Conservation (phyloP, 2,797 vertebrate genomes). For the Anisognathus igniventris region DNA sequence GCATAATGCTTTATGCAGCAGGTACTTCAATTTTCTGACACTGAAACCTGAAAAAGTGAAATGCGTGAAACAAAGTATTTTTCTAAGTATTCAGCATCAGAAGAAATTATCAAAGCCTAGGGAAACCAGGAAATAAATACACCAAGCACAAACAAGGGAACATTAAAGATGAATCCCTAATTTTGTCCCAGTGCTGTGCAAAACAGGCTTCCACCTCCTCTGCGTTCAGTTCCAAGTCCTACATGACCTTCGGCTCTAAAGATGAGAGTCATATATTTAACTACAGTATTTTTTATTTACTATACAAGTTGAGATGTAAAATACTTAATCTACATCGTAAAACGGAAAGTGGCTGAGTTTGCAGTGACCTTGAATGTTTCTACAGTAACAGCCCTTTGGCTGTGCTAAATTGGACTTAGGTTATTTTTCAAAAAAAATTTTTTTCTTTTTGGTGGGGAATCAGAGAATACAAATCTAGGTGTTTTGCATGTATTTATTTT, state of each 20-base stretch:
- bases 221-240: conserved; percentile 4
- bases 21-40: background rate
- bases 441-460: background rate
- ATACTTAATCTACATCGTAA: conserved; percentile 57
- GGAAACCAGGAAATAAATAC: background rate
- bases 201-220: background rate
- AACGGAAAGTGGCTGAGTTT: conserved; percentile 29
- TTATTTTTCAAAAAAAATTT: conserved; percentile 16
- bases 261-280: conserved; percentile 57
- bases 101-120: background rate
- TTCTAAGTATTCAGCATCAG: background rate
- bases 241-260: conserved; percentile 37
- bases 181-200: background rate
- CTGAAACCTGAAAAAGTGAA: background rate
- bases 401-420: background rate
- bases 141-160: background rate
- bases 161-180: background rate
- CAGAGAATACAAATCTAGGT: background rate
- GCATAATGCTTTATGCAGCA: background rate
- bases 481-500: conserved; percentile 19
- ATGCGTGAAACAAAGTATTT: background rate
- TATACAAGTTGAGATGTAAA: conserved; percentile 44
- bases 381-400: background rate
- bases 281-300: conserved; percentile 62
- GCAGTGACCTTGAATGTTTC: conserved; percentile 46